Base-by-base conservation (phyloP, 2,888 invertebrate species). In the Lampropteryx suffumata region DNA sequence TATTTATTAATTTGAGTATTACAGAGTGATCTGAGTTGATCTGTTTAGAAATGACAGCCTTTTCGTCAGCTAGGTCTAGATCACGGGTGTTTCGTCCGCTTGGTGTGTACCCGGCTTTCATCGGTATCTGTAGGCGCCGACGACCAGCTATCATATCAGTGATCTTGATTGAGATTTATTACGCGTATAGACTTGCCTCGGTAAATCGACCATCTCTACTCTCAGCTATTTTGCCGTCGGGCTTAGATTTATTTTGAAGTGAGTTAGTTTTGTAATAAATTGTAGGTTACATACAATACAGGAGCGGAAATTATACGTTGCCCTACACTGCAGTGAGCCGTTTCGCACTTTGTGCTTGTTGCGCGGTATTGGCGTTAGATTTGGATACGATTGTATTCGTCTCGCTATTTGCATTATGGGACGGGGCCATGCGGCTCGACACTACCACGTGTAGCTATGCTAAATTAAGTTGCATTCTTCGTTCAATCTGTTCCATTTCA, bases 111-210 rank as follows among this genome's bases (percentile, higher is more conserved):
- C 13, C 13, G 35, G 33, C 51, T 40, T 57, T 39, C 57, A 53
- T 50, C 55, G 65, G 65, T 65, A 71, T 72, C 70, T 57, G 48
- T 54, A 61, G 69, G 67, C 73, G 76, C 78, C 77, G 69, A 67
- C 67, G 74, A 71, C 73, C 17, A 50, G 49, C 52, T 55, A 84
- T 84, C 83, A 73, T 76, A 76, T 79, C 83, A 69, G 64, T 61
- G 69, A 87, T 87, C 87, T 84, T 86, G 87, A 87, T 87, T 84
- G 79, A 87, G 86, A 87, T 87, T 87, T 87, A 87, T 87, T 84
- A 71, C 81, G 71, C 78, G 71, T 71, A 79, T 74, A 76, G 72
- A 65, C 68, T 65, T 73, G 74, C 71, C 70, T 65, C 72, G 72
- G 41, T 53, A 48, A 53, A 53, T 53, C 44, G 48, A 6, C 44